phyloP scores from a whole-genome alignment of 2,113 vertebrate species.

The Opisthocomus hoazin region DNA sequence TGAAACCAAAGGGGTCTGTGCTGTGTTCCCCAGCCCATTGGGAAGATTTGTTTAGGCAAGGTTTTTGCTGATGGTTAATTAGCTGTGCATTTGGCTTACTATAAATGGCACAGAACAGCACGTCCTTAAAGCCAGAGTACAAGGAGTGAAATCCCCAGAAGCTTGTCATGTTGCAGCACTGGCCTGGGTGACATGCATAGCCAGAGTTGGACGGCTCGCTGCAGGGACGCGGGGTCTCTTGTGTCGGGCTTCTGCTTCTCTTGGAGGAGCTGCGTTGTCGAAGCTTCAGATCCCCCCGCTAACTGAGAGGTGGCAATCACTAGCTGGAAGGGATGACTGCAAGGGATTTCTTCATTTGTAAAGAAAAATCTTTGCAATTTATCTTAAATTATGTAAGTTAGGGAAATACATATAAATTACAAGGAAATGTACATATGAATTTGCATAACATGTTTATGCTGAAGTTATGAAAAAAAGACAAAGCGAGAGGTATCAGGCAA shows the following conservation, averaged over 20 bases:
- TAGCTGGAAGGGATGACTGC: not conserved
- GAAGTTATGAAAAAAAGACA: not conserved
- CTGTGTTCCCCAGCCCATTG: not conserved
- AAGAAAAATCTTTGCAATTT: not conserved
- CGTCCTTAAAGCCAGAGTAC: no score
- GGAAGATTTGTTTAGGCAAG: not conserved
- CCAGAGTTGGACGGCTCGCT: rapidly evolving
- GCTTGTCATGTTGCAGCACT: not conserved
- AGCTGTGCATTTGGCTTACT: not conserved
- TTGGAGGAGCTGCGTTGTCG: rapidly evolving
- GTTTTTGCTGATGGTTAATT: not conserved
- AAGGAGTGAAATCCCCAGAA: not conserved
- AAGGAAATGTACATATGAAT: not conserved
- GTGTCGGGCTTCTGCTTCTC: not conserved
- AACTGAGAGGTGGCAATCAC: rapidly evolving
- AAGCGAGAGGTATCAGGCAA: not conserved
- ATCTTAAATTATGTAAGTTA: not conserved
- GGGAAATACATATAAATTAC: not conserved
- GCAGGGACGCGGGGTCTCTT: rapidly evolving
- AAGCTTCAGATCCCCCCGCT: not conserved
- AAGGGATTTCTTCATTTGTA: not conserved
- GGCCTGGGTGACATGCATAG: not conserved
- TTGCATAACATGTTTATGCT: rapidly evolving
- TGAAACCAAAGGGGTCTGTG: rapidly evolving
- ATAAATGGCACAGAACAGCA: not conserved